Evolutionary conservation across 2,888 invertebrate species (phyloP).

Genomic region (Penaeus monodon): DNA sequence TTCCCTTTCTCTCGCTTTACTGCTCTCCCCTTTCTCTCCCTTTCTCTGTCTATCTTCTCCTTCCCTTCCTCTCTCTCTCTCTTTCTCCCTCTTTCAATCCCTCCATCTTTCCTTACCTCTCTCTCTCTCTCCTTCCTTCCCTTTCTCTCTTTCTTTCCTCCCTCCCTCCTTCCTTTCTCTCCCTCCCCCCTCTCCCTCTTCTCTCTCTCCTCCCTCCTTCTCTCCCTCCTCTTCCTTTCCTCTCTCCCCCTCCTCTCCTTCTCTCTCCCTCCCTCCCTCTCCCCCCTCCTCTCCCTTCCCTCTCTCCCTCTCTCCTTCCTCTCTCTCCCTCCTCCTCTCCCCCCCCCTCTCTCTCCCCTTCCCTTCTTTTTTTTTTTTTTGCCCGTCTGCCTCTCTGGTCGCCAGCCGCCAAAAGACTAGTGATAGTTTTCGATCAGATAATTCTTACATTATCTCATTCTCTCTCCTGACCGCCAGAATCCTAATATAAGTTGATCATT

Average conservation of each 20-base stretch:
- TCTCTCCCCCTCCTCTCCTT: neutral
- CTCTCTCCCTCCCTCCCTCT: neutral
- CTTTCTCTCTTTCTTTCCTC: neutral
- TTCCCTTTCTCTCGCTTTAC: neutral
- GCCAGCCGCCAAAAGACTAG: too few species aligned
- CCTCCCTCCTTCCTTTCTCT: neutral
- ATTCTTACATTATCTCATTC: too few species aligned
- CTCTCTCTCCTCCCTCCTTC: neutral
- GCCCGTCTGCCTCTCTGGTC: neutral
- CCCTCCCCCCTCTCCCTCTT: neutral
- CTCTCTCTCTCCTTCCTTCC: too few species aligned
- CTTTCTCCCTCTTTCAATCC: neutral
- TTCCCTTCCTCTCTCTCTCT: constrained; percentile 5
- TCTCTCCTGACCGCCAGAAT: too few species aligned
- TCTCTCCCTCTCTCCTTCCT: neutral
- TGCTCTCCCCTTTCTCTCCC: neutral
- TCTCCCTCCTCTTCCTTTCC: neutral
- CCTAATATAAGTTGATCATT: too few species aligned
- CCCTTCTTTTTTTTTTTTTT: neutral
- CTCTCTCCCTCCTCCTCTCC: neutral
- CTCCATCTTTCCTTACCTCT: neutral
- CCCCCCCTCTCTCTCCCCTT: neutral
- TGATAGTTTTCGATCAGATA: too few species aligned
- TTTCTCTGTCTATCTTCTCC: neutral
- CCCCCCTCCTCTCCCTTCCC: neutral